Percentiles rank a stretch among this genome's conserved stretches.
phyloP scores from a whole-genome alignment of 2,797 vertebrate genomes.

The Acestrorhynchus altus region DNA sequence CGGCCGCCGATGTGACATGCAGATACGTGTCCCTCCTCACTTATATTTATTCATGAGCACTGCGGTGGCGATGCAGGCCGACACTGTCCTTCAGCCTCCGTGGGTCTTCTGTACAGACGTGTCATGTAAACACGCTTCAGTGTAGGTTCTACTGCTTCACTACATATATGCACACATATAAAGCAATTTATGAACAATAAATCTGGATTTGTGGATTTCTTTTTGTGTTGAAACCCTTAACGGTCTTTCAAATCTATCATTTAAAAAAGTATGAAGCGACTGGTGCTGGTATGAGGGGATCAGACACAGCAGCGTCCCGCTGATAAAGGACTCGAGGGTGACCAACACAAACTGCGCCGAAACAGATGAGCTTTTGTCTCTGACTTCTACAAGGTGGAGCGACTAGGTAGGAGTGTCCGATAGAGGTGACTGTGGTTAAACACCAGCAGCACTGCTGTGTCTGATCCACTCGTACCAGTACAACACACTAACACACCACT shows the following conservation, averaged over 20 bases:
- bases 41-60: slow-evolving; percentile 63
- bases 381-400: too few species aligned
- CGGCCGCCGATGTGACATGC: slow-evolving; percentile 79
- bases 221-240: neutral
- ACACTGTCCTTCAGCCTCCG: slow-evolving; percentile 50
- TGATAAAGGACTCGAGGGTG: too few species aligned
- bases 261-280: neutral
- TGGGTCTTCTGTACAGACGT: slow-evolving; percentile 39
- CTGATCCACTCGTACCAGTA: too few species aligned
- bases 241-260: neutral
- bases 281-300: too few species aligned
- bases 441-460: too few species aligned
- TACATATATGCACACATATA: slow-evolving; percentile 33
- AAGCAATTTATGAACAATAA: slow-evolving; percentile 22
- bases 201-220: neutral
- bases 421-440: too few species aligned
- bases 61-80: slow-evolving; percentile 48
- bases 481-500: too few species aligned
- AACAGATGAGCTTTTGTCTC: too few species aligned
- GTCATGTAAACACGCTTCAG: slow-evolving; percentile 57
- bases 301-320: too few species aligned
- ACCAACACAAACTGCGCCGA: too few species aligned
- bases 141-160: slow-evolving; percentile 65
- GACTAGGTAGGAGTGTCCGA: too few species aligned
- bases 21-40: slow-evolving; percentile 65